Evolutionary conservation across 2,113 vertebrate genomes (phyloP).

Genomic region (Gopherus flavomarginatus): DNA sequence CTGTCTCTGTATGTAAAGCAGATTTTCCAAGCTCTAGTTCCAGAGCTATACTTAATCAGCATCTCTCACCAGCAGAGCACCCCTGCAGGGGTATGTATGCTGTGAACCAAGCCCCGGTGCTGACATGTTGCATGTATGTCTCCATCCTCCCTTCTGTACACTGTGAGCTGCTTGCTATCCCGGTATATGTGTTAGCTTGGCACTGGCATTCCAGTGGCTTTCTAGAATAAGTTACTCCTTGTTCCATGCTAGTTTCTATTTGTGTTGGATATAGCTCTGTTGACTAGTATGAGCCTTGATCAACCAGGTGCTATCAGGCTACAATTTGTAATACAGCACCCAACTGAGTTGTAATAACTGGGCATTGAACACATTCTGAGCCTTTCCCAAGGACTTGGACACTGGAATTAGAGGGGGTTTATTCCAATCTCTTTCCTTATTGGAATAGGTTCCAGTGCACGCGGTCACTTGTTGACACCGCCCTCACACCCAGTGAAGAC

Average conservation of each 20-base stretch:
- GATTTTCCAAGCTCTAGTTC: neutral
- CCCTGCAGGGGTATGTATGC: neutral
- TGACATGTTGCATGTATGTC: neutral
- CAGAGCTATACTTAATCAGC: neutral
- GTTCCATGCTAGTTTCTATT: neutral
- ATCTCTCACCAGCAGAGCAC: too few species aligned
- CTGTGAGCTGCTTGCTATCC: neutral
- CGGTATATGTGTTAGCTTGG: neutral
- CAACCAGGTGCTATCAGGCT: rapidly evolving
- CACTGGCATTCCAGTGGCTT: neutral
- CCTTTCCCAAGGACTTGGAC: neutral
- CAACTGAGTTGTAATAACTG: neutral
- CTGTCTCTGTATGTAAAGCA: neutral
- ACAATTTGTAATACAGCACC: neutral
- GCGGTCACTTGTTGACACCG: neutral
- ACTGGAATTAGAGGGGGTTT: neutral
- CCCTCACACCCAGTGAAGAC: neutral
- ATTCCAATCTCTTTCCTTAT: neutral
- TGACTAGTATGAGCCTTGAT: neutral
- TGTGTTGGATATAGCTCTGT: neutral
- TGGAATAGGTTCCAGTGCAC: neutral
- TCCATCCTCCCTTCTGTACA: neutral
- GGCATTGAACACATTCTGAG: neutral
- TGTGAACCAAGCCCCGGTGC: neutral
- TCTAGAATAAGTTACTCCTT: neutral